These are phyloP conservation scores for Pluvianellus socialis DNA, from an alignment of 2,113 vertebrate genomes.

Conservation along the genomic window DNA sequence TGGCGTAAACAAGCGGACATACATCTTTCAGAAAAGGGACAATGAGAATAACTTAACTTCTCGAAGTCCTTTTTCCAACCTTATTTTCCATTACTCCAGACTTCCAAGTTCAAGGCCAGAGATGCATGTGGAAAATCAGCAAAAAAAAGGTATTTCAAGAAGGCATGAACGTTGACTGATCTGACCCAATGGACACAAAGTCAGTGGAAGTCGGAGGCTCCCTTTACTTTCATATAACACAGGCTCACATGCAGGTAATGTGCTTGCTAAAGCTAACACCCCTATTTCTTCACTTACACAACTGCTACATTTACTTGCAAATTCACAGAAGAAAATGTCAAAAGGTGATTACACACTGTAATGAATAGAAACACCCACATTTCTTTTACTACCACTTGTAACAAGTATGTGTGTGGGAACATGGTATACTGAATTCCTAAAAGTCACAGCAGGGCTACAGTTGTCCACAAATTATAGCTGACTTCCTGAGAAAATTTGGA, in stretches of 20 bases:
- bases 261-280: not conserved
- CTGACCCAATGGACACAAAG: not conserved
- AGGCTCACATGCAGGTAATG: not conserved
- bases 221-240: not conserved
- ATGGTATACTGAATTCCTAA: not conserved
- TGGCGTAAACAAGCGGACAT: not conserved
- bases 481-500: not conserved
- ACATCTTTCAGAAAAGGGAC: not conserved
- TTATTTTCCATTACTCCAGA: not conserved
- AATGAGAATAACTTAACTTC: not conserved
- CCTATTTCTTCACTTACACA: not conserved
- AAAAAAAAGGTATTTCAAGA: not conserved
- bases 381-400: not conserved
- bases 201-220: not conserved
- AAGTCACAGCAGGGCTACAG: conserved; percentile 18
- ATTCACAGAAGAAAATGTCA: not conserved
- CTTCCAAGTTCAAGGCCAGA: not conserved
- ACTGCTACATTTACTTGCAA: not conserved
- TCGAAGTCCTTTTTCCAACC: not conserved
- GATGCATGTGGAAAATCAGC: not conserved
- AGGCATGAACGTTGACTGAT: not conserved
- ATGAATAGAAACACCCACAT: conserved; percentile 25
- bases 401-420: not conserved
- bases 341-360: not conserved
- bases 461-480: not conserved